Evolutionary conservation across 2,888 invertebrate species (phyloP).

Genomic region (Laspeyria flexula): DNA sequence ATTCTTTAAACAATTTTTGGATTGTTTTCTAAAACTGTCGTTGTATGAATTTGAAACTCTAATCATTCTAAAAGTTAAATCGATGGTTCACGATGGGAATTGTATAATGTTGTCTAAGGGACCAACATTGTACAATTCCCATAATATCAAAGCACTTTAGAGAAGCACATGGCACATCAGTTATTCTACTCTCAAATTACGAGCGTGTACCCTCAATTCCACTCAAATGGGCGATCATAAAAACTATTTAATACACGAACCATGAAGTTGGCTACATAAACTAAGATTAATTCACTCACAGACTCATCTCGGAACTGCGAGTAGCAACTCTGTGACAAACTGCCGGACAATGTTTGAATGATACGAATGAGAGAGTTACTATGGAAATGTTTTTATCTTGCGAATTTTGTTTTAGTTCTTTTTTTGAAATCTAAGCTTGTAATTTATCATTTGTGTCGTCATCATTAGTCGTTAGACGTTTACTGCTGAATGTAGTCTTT

Average conservation of each 20-base stretch:
- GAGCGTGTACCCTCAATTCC: neutral
- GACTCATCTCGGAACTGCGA: conserved; percentile 30
- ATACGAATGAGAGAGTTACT: conserved; percentile 38
- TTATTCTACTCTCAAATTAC: neutral
- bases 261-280: conserved; percentile 28
- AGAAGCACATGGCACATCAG: neutral
- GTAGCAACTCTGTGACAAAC: conserved; percentile 39
- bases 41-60: no score
- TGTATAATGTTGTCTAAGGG: no score
- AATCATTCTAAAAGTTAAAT: no score
- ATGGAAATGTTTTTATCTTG: neutral
- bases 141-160: no score
- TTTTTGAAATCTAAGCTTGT: no score
- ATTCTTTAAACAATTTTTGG: no score
- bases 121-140: no score
- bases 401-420: neutral
- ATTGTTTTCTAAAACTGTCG: no score
- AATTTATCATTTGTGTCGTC: no score
- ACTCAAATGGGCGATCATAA: conserved; percentile 16
- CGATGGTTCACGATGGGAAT: no score
- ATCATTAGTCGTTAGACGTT: no score
- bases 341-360: conserved; percentile 42
- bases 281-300: conserved; percentile 41
- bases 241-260: conserved; percentile 27
- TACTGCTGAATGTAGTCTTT: no score